Evolutionary conservation across 35 echinoderm and acorn worm species (phyloP).

Genomic region (Lytechinus pictus): DNA sequence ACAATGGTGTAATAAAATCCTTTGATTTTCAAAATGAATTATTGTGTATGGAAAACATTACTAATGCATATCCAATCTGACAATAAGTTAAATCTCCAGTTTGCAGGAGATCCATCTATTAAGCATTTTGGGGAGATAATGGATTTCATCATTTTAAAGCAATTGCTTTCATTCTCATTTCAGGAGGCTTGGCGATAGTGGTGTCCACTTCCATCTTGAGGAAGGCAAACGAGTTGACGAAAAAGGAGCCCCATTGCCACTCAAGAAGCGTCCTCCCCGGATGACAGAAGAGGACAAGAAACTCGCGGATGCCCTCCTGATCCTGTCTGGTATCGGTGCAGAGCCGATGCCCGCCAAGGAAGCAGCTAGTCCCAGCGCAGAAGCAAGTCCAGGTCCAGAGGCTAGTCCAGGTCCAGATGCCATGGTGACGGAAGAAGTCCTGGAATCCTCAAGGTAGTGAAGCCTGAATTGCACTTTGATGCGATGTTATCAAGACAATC

Average conservation of each 20-base stretch:
- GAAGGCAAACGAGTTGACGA: slow-evolving; percentile 46
- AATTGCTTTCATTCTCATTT: slow-evolving; percentile 3
- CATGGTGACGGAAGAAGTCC: slow-evolving; percentile 14
- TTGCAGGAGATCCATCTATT: too few relatives aligned
- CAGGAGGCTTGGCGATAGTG: slow-evolving; percentile 72
- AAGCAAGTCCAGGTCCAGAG: neutral
- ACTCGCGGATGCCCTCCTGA: slow-evolving; percentile 17
- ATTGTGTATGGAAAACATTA: too few relatives aligned
- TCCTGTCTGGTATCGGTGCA: slow-evolving; percentile 23
- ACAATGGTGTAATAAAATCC: too few relatives aligned
- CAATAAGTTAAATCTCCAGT: too few relatives aligned
- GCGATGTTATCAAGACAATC: neutral
- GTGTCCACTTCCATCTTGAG: slow-evolving; percentile 53
- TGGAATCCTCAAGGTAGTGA: slow-evolving; percentile 8
- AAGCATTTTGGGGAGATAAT: too few relatives aligned
- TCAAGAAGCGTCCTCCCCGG: slow-evolving; percentile 72
- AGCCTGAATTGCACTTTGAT: neutral
- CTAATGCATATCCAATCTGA: too few relatives aligned
- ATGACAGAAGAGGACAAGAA: slow-evolving; percentile 37
- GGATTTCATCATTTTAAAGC: neutral
- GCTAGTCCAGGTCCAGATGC: neutral
- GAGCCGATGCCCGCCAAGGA: slow-evolving; percentile 15
- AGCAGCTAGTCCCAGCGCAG: neutral
- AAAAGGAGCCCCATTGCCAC: slow-evolving; percentile 52
- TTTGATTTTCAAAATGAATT: too few relatives aligned